A percentile compares a stretch with the other conserved stretches of the same genome.
These are phyloP conservation scores for Thryonomys swinderianus DNA, from an alignment of 2,113 vertebrate genomes.

Conservation along the genomic window DNA sequence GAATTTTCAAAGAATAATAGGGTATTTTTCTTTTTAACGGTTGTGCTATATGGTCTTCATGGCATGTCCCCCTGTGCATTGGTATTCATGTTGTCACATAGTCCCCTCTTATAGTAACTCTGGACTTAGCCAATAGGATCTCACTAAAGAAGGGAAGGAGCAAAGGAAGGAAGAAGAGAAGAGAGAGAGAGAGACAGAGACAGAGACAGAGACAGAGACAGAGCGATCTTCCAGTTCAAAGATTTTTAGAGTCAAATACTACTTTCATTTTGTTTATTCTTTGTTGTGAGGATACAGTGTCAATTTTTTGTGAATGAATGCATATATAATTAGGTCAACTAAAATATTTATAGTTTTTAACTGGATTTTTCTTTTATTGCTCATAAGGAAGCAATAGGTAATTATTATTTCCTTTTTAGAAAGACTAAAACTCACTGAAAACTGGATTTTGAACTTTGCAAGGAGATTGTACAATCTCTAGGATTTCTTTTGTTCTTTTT, in stretches of 20 bases:
- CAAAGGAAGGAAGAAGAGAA: not conserved
- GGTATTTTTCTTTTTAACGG: not conserved
- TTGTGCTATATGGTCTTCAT: not conserved
- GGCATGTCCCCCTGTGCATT: not conserved
- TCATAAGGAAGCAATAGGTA: not conserved
- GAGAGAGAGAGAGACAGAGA: accelerated
- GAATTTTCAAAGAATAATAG: not conserved
- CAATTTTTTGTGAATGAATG: not conserved
- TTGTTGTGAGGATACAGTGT: not conserved
- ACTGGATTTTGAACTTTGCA: not conserved
- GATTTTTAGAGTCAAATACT: not conserved
- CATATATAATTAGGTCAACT: not conserved
- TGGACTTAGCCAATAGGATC: not conserved
- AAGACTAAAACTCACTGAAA: not conserved
- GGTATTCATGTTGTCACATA: not conserved
- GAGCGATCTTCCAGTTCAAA: not conserved
- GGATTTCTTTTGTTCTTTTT: not conserved
- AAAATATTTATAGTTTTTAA: not conserved
- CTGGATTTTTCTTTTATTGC: not conserved
- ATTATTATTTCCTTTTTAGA: not conserved
- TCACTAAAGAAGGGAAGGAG: not conserved
- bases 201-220: accelerated
- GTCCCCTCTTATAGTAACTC: not conserved
- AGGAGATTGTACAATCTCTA: not conserved
- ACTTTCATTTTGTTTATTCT: not conserved